Conservation (phyloP, 1,140 invertebrate genomes). For the Platyura marginata region DNA sequence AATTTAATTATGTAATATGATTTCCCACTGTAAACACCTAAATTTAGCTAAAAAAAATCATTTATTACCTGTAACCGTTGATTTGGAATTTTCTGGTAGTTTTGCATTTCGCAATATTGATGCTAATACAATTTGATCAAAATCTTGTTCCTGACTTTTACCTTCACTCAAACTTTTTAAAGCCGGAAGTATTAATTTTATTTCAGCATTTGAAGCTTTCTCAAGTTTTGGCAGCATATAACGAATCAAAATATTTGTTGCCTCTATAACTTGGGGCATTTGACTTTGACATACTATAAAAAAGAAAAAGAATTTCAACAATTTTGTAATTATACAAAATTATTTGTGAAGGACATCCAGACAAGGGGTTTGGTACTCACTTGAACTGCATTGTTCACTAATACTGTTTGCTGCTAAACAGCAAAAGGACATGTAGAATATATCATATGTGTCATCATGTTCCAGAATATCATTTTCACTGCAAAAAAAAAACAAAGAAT, state of each 20-base stretch:
- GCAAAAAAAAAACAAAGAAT: conserved; percentile 24
- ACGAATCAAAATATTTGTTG: conserved; percentile 16
- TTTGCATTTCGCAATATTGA: conserved; percentile 15
- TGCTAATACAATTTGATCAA: conserved; percentile 17
- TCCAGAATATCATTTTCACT: conserved; percentile 55
- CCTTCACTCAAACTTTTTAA: conserved; percentile 21
- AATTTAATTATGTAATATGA: too few relatives aligned
- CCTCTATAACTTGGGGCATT: conserved; percentile 26
- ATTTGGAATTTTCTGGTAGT: conserved; percentile 15
- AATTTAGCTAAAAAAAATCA: background rate
- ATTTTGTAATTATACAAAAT: conserved; percentile 7
- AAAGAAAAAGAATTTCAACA: conserved; percentile 1
- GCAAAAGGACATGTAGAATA: conserved; percentile 59
- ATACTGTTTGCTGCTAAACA: conserved; percentile 57
- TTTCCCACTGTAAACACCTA: too few relatives aligned
- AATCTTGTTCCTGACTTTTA: conserved; percentile 3
- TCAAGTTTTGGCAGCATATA: conserved; percentile 18
- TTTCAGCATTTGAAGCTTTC: conserved; percentile 16
- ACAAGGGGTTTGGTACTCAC: conserved; percentile 32
- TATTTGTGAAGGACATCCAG: conserved; percentile 1
- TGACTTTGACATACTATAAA: conserved; percentile 40
- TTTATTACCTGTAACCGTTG: conserved; percentile 10
- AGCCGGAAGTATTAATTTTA: conserved; percentile 19
- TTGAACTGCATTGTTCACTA: conserved; percentile 39
- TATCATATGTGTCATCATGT: conserved; percentile 52